Percentiles rank a stretch among this genome's conserved stretches.
Evolutionary conservation across 2,888 invertebrate genomes (phyloP).

Genomic region (Sabatieria punctata): DNA sequence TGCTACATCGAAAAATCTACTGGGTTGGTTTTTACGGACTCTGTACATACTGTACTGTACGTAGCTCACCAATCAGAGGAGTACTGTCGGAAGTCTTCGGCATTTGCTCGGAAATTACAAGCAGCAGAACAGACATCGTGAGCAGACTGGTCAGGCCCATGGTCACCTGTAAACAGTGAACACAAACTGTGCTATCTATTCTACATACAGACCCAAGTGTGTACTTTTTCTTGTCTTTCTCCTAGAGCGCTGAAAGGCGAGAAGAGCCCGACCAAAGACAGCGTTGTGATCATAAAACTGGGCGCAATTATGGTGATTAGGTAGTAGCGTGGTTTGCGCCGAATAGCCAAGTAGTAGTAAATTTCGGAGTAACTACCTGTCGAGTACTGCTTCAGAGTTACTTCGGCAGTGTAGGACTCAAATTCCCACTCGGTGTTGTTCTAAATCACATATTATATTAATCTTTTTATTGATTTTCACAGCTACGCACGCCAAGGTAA

Average conservation of each 20-base stretch:
- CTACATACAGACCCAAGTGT: not conserved
- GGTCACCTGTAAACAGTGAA: not conserved
- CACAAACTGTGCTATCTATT: too few relatives aligned
- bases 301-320: not conserved
- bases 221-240: not conserved
- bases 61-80: not conserved
- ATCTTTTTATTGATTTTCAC: too few relatives aligned
- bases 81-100: not conserved
- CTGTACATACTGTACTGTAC: too few relatives aligned
- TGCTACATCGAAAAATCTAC: too few relatives aligned
- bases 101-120: not conserved
- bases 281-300: not conserved
- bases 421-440: too few relatives aligned
- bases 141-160: not conserved
- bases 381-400: not conserved
- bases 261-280: not conserved
- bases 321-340: not conserved
- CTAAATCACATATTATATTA: too few relatives aligned
- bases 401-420: not conserved
- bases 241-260: not conserved
- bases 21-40: too few relatives aligned
- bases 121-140: not conserved
- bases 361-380: not conserved
- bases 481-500: too few relatives aligned
- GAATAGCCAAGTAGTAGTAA: not conserved